phyloP scores from a whole-genome alignment of 2,888 invertebrate species.

The Drosophila acutilabella region DNA sequence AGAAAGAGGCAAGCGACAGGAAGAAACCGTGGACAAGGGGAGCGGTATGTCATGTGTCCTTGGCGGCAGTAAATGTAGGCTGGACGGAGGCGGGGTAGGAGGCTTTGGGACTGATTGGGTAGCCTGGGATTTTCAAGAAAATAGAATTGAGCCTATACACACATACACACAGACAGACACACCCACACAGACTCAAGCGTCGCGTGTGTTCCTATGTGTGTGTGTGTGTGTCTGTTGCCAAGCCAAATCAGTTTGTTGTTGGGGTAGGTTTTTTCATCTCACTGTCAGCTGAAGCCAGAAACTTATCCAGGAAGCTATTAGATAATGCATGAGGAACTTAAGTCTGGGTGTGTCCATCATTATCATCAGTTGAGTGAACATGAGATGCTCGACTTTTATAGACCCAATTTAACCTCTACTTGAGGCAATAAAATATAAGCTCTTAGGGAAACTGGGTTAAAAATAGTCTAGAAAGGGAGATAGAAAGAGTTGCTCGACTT shows the following conservation, averaged over 20 bases:
- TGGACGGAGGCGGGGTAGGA: not conserved
- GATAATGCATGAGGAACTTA: slow-evolving; percentile 61
- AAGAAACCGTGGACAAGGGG: slow-evolving; percentile 33
- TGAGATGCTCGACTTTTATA: no score
- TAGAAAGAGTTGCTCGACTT: no score
- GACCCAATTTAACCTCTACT: no score
- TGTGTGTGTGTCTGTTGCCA: slow-evolving; percentile 48
- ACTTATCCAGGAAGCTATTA: slow-evolving; percentile 70
- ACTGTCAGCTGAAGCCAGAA: slow-evolving; percentile 21
- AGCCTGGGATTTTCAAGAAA: slow-evolving; percentile 74
- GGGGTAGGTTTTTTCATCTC: slow-evolving; percentile 71
- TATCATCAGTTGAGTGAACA: not conserved
- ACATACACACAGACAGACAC: slow-evolving; percentile 40
- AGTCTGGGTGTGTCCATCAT: slow-evolving; percentile 29
- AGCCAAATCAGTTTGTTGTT: slow-evolving; percentile 66
- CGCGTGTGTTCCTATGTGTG: not conserved
- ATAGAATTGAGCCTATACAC: slow-evolving; percentile 52
- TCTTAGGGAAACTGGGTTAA: not conserved
- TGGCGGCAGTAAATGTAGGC: slow-evolving; percentile 59
- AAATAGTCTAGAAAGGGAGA: no score
- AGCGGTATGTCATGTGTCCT: slow-evolving; percentile 63
- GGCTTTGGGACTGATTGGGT: slow-evolving; percentile 6
- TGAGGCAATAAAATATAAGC: no score
- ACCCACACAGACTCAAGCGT: slow-evolving; percentile 21
- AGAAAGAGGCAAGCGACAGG: not conserved